Evolutionary conservation across 2,113 vertebrate species (phyloP), one percentile per base, ranked within the genome.

Genomic region (Rhea americana): DNA sequence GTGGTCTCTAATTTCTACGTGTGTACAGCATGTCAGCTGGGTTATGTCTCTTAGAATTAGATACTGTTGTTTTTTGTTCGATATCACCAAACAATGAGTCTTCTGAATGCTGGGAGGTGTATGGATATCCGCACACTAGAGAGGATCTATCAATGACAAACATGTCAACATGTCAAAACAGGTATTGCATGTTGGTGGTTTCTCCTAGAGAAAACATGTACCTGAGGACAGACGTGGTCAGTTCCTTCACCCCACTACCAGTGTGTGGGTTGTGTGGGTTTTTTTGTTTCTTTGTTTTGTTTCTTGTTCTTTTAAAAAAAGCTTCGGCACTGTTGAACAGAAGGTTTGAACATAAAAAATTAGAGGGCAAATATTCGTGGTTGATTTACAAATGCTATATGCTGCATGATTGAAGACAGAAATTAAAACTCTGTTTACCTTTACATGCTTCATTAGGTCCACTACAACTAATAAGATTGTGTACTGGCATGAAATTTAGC

Each of bases 141-240:
- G 30, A 22, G 51, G 22, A 70, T 56, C 11, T 53, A 14, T 53
- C 25, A 26, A 7, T 53, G 51, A 26, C 51, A 53, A 13, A 24
- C 22, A 51, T 51, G 50, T 51, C 50, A 51, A 51, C 24, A 24
- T 51, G 24, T 51, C 50, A 51, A 51, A 51, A 24, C 22, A 51
- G 11, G 22, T 51, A 10, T 11, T 53, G 24, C 51, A 13, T 53
- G 51, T 25, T 53, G 21, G 51, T 53, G 21, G 24, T 59, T 85
- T 82, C 10, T 82, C 53, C n/a, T 17, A 35, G 24, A 4, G 65
- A 85, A 95, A 59, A 35, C 51, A 53, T 26, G 12, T 26, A 24
- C 0, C 0, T 9, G 32, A 47, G 25, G 11, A 10, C 50, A 19
- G 45, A 9, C 9, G 48, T 45, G 3, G 5, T 19, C 48, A 32